Percentiles rank a stretch among this genome's conserved stretches.
Conservation (phyloP, 2,113 vertebrate species). For the Leptobrachium leishanense region DNA sequence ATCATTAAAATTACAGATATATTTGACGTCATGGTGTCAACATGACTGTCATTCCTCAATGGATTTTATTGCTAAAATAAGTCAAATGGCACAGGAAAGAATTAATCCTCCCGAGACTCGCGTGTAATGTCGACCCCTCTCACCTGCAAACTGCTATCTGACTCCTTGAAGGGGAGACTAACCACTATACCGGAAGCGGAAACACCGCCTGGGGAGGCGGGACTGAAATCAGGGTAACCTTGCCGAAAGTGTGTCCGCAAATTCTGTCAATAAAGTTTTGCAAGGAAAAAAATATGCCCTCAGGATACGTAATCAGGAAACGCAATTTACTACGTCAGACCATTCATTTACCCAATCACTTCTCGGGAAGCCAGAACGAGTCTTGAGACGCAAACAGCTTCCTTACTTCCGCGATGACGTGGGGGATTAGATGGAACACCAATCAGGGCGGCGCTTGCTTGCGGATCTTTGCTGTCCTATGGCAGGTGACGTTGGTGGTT, state of each 20-base stretch:
- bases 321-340: too few species aligned
- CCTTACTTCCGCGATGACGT: slow-evolving; percentile 22
- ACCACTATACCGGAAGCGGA: slow-evolving; percentile 15
- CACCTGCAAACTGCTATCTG: not conserved
- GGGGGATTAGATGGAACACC: not conserved
- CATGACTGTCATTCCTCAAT: not conserved
- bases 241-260: not conserved
- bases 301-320: too few species aligned
- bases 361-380: not conserved
- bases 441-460: slow-evolving; percentile 42
- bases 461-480: slow-evolving; percentile 38
- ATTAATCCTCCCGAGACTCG: not conserved
- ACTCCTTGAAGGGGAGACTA: not conserved
- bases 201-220: not conserved
- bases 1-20: not conserved
- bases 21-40: not conserved
- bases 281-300: not conserved
- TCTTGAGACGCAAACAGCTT: slow-evolving; percentile 31
- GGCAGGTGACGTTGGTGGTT: slow-evolving; percentile 44
- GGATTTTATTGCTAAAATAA: not conserved
- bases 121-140: not conserved
- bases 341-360: not conserved
- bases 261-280: slow-evolving; percentile 25
- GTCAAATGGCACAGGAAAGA: not conserved
- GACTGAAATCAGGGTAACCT: slow-evolving; percentile 33